Base-by-base conservation (phyloP, 1,140 invertebrate genomes). In the Drosophila tristis region DNA sequence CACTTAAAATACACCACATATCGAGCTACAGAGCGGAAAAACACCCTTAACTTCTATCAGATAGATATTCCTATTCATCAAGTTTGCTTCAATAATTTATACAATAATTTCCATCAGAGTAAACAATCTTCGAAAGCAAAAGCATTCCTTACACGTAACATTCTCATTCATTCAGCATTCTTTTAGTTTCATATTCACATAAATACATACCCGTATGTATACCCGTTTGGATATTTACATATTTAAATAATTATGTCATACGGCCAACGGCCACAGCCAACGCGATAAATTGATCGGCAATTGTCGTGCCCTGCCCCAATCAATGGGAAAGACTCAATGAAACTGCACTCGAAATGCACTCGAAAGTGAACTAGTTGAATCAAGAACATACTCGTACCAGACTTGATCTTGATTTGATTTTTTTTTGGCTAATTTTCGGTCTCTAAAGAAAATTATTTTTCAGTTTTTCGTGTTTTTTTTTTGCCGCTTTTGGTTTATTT, bases 321-420 rank as follows among this genome's bases (percentile, higher is more conserved):
- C 56, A 60, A 76, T 67, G 53, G 45, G 48, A 60, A 42, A 61
- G 57, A 66, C 62, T 80, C 66, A 72, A 67, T 81, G 56, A 61
- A 66, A 80, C 25, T 61, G 64, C 56, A 76, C 78, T 75, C 11
- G 49, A 71, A 60, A 64, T 60, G 64, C 73, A 80, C 62, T 70
- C 55, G 59, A 59, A 4, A 58, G 8, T 43, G 45, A 58, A 80
- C 65, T 47, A 64, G 64, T 76, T 55, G 56, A 51, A 76, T 48
- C 71, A 66, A 75, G 60, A 74, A 57, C 71, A 56, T 29, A 48
- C 2, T 20, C 20, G 20, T 48, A 45, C 20, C 29, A 53, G 61
- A 57, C 60, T 48, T 39, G 48, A 58, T 49, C 61, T 11, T 55
- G 20, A 44, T 42, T 53, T 35, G 49, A 44, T 62, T 51, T 26